These are phyloP conservation scores for Chorisops tibialis DNA, from an alignment of 2,888 invertebrate species.

Conservation along the genomic window DNA sequence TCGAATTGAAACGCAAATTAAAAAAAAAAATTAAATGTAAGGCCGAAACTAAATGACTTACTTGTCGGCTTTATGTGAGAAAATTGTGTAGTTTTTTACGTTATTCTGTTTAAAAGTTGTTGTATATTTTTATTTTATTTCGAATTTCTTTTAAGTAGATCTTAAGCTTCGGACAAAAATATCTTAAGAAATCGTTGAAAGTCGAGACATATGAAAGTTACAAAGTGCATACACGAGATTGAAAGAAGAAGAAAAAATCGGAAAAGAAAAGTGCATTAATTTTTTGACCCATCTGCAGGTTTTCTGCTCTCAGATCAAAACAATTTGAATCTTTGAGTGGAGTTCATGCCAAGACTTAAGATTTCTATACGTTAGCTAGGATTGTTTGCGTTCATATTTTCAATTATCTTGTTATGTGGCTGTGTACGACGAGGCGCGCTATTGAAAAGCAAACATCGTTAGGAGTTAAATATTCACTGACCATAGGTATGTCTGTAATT, in stretches of 20 bases:
- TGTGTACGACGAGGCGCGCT: not conserved
- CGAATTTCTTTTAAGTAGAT: no score
- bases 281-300: not conserved
- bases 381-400: constrained; percentile 6
- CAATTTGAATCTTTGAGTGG: not conserved
- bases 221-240: not conserved
- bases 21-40: not conserved
- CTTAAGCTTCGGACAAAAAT: no score
- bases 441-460: constrained; percentile 10
- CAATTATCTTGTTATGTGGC: constrained; percentile 9
- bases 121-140: no score
- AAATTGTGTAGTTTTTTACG: not conserved
- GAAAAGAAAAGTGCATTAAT: not conserved
- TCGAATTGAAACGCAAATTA: not conserved
- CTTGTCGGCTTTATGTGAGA: not conserved
- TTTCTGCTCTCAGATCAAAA: not conserved
- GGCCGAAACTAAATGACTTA: constrained; percentile 1
- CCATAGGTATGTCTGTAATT: no score
- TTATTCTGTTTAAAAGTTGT: no score
- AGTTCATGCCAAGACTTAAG: no score
- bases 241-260: not conserved
- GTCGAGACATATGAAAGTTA: no score
- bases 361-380: no score
- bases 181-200: no score
- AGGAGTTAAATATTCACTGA: not conserved